A percentile compares a stretch with the other conserved stretches of the same genome.
These are phyloP conservation scores for Sarotherodon lohbergeri DNA, from an alignment of 2,113 vertebrate genomes.

Conservation along the genomic window DNA sequence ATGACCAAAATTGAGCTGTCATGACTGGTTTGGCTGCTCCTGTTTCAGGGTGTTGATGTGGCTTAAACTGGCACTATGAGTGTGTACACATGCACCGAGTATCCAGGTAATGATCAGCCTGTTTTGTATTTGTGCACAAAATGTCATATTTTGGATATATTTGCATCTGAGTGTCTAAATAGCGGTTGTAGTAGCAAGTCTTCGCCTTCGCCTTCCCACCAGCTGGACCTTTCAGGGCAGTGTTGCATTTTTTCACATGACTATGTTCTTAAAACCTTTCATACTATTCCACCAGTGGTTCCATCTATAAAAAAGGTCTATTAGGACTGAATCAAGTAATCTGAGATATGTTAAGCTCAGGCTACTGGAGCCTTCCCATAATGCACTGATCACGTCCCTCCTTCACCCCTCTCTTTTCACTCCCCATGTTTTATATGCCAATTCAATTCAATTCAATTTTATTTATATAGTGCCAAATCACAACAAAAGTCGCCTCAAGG, in stretches of 20 bases:
- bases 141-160: background rate
- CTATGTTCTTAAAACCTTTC: background rate
- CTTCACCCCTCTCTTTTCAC: background rate
- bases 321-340: background rate
- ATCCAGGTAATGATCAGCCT: background rate
- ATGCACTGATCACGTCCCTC: background rate
- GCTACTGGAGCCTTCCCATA: background rate
- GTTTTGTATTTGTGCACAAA: background rate
- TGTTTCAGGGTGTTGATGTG: background rate
- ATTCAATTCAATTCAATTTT: too few relatives aligned
- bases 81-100: background rate
- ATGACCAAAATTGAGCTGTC: background rate
- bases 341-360: background rate
- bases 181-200: accelerated
- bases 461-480: too few relatives aligned
- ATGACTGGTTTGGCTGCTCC: background rate
- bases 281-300: background rate
- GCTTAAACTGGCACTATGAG: accelerated
- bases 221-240: background rate
- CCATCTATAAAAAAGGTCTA: accelerated
- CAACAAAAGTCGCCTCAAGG: too few relatives aligned
- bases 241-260: background rate
- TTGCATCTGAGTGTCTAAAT: background rate
- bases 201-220: background rate
- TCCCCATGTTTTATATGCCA: background rate